These are phyloP conservation scores for Abrostola triplasia DNA, from an alignment of 2,888 invertebrate species.

Conservation along the genomic window DNA sequence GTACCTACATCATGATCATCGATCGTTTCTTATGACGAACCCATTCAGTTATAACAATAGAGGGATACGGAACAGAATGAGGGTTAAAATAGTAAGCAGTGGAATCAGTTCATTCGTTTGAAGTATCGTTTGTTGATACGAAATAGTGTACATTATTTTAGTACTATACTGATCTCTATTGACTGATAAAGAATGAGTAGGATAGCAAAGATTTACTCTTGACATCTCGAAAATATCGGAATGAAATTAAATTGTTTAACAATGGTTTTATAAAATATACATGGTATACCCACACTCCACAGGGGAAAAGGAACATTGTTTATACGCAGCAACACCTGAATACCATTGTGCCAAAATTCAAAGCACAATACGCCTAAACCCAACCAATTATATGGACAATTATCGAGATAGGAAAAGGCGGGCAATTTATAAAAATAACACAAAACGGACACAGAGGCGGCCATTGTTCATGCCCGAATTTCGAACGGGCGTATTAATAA, in stretches of 20 bases:
- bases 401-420: slow-evolving; percentile 76
- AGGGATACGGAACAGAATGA: no score
- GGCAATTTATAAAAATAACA: slow-evolving; percentile 76
- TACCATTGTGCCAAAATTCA: slow-evolving; percentile 60
- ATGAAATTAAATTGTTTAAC: not conserved
- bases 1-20: no score
- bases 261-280: not conserved
- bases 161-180: no score
- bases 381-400: slow-evolving; percentile 85
- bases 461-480: slow-evolving; percentile 58
- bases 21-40: no score
- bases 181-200: no score
- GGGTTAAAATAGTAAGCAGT: no score
- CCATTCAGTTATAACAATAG: no score
- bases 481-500: slow-evolving; percentile 62
- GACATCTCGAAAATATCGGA: not conserved
- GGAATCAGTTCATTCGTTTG: no score
- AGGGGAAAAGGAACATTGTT: slow-evolving; percentile 21
- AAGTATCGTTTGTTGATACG: no score
- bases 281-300: slow-evolving; percentile 15
- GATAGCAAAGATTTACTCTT: no score
- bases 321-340: slow-evolving; percentile 45
- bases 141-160: no score
- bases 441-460: slow-evolving; percentile 66
- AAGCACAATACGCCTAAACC: slow-evolving; percentile 78